Conservation (phyloP, 2,113 vertebrate species). For the Scomber scombrus region DNA sequence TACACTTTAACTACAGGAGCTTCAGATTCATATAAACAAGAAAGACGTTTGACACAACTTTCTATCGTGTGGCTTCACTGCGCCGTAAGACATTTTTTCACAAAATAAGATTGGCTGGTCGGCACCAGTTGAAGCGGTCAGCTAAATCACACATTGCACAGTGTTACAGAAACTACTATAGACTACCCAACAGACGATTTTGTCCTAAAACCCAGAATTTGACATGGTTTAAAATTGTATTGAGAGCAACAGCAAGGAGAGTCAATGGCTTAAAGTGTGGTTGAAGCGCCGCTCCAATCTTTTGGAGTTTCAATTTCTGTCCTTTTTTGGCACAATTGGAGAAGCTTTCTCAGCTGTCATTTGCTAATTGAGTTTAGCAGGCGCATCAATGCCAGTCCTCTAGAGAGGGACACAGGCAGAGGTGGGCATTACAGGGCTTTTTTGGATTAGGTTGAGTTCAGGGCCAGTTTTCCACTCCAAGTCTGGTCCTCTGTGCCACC, state of each 20-base stretch:
- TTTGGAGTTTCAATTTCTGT: conserved; percentile 52
- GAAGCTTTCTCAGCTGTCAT: conserved; percentile 73
- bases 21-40: conserved; percentile 33
- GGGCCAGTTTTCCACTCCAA: conserved; percentile 83
- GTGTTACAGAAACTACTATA: conserved; percentile 47
- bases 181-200: conserved; percentile 20
- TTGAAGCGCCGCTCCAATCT: conserved; percentile 43
- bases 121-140: background rate
- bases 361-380: conserved; percentile 74
- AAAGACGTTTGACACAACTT: conserved; percentile 5
- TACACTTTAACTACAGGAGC: conserved; percentile 45
- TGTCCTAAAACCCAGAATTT: conserved; percentile 15
- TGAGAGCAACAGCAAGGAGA: background rate
- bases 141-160: conserved; percentile 38
- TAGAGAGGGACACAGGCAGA: conserved; percentile 46
- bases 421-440: conserved; percentile 74
- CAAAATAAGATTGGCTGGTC: conserved; percentile 4
- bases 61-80: background rate
- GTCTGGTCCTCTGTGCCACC: conserved; percentile 75
- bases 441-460: conserved; percentile 76
- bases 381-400: conserved; percentile 58
- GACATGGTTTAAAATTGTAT: conserved; percentile 24
- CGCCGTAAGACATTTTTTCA: conserved; percentile 3
- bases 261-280: conserved; percentile 30
- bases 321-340: conserved; percentile 77